phyloP scores from a whole-genome alignment of 2,113 vertebrate species.

The Bambusicola thoracicus region DNA sequence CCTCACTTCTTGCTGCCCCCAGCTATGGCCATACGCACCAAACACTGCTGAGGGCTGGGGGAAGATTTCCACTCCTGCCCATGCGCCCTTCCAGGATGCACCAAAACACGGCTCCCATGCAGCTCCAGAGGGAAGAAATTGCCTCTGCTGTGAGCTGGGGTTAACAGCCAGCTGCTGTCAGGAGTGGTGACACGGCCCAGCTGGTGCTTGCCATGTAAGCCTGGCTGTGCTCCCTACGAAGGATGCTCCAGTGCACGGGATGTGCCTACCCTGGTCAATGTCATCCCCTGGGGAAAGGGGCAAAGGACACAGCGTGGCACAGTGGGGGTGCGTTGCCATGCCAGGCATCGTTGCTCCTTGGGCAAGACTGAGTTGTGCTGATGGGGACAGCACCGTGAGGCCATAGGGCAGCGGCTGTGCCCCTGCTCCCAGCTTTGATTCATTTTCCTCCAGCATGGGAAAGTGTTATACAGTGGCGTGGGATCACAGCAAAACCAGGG shows the following conservation, averaged over 20 bases:
- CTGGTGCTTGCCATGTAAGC: constrained; percentile 3
- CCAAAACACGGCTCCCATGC: neutral
- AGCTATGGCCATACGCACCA: neutral
- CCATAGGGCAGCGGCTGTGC: neutral
- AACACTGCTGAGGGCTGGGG: neutral
- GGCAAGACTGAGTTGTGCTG: neutral
- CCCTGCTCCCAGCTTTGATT: neutral
- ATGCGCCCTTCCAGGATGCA: no score
- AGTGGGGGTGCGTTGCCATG: neutral
- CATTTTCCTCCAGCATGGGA: neutral
- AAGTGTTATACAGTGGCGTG: neutral
- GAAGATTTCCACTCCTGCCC: neutral
- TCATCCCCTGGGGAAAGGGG: neutral
- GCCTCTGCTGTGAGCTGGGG: neutral
- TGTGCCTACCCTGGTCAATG: neutral
- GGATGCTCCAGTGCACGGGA: neutral
- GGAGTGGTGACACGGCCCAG: neutral
- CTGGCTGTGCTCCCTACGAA: neutral
- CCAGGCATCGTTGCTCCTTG: neutral
- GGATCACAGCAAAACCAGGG: neutral
- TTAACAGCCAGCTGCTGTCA: neutral
- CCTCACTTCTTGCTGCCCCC: neutral
- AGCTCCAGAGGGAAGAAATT: neutral
- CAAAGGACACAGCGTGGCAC: neutral
- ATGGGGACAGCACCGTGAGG: neutral